Percentiles rank a stretch among this genome's conserved stretches.
Conservation (phyloP, 2,888 invertebrate genomes). For the Ennomos fuscantarius region DNA sequence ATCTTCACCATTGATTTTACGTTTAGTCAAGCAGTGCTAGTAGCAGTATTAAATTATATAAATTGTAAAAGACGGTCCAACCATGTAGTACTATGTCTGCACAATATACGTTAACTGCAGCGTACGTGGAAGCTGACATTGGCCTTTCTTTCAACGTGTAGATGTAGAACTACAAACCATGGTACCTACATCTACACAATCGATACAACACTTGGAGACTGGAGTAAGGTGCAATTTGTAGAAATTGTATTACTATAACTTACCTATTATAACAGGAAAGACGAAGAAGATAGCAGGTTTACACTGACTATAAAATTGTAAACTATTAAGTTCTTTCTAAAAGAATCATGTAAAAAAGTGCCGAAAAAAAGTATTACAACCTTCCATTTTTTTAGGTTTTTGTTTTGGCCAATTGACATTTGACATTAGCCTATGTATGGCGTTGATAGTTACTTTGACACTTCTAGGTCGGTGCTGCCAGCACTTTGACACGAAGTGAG, state of each 20-base stretch:
- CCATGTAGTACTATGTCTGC: too few species aligned
- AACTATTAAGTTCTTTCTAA: constrained; percentile 46
- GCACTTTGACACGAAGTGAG: too few species aligned
- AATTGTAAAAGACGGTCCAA: too few species aligned
- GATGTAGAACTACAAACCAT: constrained; percentile 21
- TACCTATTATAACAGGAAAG: constrained; percentile 44
- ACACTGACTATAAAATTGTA: constrained; percentile 41
- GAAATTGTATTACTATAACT: constrained; percentile 28
- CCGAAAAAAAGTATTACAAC: constrained; percentile 54
- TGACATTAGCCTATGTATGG: too few species aligned
- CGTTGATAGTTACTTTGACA: too few species aligned
- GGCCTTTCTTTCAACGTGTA: constrained; percentile 61
- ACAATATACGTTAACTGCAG: background rate
- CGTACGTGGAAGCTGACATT: constrained; percentile 65
- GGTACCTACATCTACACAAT: constrained; percentile 54
- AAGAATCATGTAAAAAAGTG: constrained; percentile 57
- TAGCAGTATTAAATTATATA: too few species aligned
- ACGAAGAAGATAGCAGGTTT: constrained; percentile 54
- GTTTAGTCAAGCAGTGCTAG: too few species aligned
- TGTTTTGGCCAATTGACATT: background rate
- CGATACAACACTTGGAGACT: constrained; percentile 58
- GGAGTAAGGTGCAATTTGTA: constrained; percentile 25
- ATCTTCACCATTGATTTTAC: too few species aligned
- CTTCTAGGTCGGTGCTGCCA: too few species aligned
- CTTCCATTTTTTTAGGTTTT: constrained; percentile 67